Conservation (phyloP, 2,113 vertebrate species). For the Lonchura striata region DNA sequence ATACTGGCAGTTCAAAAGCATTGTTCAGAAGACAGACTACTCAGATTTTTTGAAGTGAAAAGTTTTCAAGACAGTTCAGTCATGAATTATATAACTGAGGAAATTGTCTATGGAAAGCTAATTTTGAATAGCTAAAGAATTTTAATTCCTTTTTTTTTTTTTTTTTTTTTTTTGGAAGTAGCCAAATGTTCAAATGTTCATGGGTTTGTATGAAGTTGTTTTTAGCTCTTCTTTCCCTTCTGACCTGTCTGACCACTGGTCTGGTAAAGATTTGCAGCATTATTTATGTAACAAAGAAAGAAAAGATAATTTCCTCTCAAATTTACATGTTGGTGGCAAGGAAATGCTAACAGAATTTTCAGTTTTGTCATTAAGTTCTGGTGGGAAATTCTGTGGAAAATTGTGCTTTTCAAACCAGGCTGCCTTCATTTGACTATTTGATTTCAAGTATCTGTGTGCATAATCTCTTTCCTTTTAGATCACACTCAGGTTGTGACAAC, state of each 20-base stretch:
- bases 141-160: background rate
- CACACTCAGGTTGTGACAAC: background rate
- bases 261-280: background rate
- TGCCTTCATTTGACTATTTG: background rate
- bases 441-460: background rate
- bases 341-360: background rate
- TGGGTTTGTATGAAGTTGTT: background rate
- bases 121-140: background rate
- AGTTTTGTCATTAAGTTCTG: background rate
- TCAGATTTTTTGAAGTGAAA: background rate
- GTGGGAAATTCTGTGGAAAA: background rate
- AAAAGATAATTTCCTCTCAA: background rate
- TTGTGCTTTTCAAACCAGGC: background rate
- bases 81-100: slow-evolving; percentile 22
- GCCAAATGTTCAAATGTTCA: background rate
- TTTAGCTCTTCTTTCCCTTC: background rate
- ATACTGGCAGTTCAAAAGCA: background rate
- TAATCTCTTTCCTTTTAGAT: background rate
- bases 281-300: background rate
- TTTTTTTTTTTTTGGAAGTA: background rate
- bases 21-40: background rate
- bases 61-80: background rate
- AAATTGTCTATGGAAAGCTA: background rate
- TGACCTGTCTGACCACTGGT: background rate
- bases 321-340: rapidly evolving